Evolutionary conservation across 2,113 vertebrate species (phyloP), one percentile per base, ranked within the genome.

Genomic region (Urocitellus parryii): DNA sequence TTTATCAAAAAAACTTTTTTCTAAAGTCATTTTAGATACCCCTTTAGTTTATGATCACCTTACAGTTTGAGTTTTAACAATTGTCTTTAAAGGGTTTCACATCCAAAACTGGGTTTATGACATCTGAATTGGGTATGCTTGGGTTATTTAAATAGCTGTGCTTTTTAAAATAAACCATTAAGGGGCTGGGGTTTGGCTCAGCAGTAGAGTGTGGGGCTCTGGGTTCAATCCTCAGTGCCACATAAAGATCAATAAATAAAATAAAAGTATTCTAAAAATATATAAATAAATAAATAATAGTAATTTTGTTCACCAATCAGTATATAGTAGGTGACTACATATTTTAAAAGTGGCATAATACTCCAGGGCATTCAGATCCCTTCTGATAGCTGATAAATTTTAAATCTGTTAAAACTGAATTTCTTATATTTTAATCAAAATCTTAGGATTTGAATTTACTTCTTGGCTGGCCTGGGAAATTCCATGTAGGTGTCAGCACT

Each of bases 361-460:
- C 53, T 80, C 74, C 22, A 20, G n/a, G 16, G 77, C 12, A 48
- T 78, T 61, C 22, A 77, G 24, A 6, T 56, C 48, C 58, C 63
- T 92, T 80, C 45, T 81, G 70, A 88, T 17, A 72, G 39, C n/a
- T 53, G 37, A 34, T 68, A 72, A 42, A 81, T 37, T n/a, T 88
- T 65, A 92, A 87, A 27, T 96, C 65, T 88, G 4, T 68, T 87
- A 74, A 76, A 67, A 67, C 63, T 74, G 37, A 5, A 84, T 65
- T 88, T 95, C 45, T 90, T 70, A 77, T 13, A 27, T 88, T 92
- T 82, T 39, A 51, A 67, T 68, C 25, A 77, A 39, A 96, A 72
- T 11, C 32, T 67, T 92, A n/a, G 9, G 34, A 88, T 81, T 74
- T 96, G 2, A 32, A 8, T 77, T 84, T 77, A n/a, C 25, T 67